Percentiles rank a stretch among this genome's conserved stretches.
phyloP scores from a whole-genome alignment of 2,113 vertebrate genomes.

The Pelvicachromis taeniatus region DNA sequence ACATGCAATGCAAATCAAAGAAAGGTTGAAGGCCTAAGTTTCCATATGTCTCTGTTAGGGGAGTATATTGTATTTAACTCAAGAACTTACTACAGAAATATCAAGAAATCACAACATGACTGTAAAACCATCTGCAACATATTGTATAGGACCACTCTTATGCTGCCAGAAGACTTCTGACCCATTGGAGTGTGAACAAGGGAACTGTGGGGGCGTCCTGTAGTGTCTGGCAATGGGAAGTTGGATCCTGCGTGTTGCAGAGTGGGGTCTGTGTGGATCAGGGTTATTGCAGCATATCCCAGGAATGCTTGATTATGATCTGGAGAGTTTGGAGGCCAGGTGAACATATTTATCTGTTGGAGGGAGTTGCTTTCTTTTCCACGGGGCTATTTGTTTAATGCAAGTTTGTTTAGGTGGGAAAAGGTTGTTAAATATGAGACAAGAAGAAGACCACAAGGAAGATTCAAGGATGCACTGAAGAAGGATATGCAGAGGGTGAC shows the following conservation, averaged over 20 bases:
- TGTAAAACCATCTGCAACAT: neutral
- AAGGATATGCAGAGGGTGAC: neutral
- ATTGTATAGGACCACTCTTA: neutral
- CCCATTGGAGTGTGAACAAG: neutral
- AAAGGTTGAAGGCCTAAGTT: neutral
- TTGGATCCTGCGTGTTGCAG: accelerated
- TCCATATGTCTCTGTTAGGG: neutral
- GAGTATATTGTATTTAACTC: neutral
- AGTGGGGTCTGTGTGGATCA: neutral
- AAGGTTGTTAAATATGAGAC: neutral
- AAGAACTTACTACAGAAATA: neutral
- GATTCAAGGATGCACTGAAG: neutral
- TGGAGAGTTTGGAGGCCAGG: neutral
- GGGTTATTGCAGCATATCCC: neutral
- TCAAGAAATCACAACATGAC: neutral
- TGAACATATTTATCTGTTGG: neutral
- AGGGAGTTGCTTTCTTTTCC: neutral
- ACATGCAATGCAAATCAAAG: neutral
- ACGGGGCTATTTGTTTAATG: neutral
- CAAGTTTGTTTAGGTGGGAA: neutral
- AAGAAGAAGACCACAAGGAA: neutral
- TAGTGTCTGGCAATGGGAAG: neutral
- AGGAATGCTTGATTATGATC: neutral
- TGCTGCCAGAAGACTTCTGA: neutral
- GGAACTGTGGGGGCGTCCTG: neutral